Base-by-base conservation (phyloP, 1,140 invertebrate species). In the Branchinecta lynchi region DNA sequence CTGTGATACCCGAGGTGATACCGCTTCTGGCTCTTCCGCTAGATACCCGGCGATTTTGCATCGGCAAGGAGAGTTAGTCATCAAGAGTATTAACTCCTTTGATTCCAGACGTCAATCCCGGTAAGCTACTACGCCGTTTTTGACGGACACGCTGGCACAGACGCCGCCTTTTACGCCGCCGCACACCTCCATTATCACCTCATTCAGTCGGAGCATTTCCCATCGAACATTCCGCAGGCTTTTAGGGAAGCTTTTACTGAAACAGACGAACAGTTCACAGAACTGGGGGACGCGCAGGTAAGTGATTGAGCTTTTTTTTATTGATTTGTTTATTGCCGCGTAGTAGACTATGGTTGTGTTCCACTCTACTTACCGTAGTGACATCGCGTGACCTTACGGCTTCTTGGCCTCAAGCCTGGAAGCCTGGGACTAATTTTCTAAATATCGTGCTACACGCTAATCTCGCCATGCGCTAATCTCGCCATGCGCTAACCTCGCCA, bases 61-160 rank as follows among this genome's bases (percentile, higher is more conserved):
- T n/a, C n/a, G n/a, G n/a, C n/a, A n/a, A n/a, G n/a, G n/a, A n/a
- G n/a, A n/a, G n/a, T 51, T 9, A 46, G 65, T 66, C 10, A 66
- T 45, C 43, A 65, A 20, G 20, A 44, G 46, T 67, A 21, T 21
- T 66, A 32, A 32, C 32, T 32, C 32, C 32, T 32, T 32, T 32
- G 5, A 73, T 78, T 80, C 5, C 74, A 86, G 83, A 80, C 81
- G 76, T 79, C 80, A 65, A 80, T 78, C 72, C 80, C 81, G 74
- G 82, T 84, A 76, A 88, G 86, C 83, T 94, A 87, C 80, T 97
- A 92, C 81, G 93, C 90, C 66, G 87, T 98, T 72, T 97, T 94
- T 79, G 95, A 97, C 83, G 95, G 95, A 1, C 95, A 98, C 78
- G 89, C 87, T n/a, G 94, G 94, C 8, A 82, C 86, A 20, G 88